Evolutionary conservation across 2,113 vertebrate species (phyloP), one percentile per base, ranked within the genome.

Genomic region (Orcinus orca): DNA sequence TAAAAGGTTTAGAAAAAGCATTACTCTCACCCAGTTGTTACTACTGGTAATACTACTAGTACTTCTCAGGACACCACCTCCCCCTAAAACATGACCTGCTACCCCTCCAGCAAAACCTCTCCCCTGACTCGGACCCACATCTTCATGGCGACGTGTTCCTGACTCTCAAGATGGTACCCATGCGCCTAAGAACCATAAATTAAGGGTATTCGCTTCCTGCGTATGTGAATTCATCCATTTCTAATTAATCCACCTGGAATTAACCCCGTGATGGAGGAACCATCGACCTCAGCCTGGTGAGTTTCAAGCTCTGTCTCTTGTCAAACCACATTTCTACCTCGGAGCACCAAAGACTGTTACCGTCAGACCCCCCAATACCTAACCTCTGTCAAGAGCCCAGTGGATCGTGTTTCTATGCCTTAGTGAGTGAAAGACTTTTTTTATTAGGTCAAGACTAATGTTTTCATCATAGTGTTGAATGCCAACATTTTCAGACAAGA

Each of bases 91-190:
- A 4, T 12, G 70, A 44, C 29, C 65, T 33, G 29, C 4, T 1
- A 3, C 1, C 5, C 41, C 36, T 20, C 25, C 3, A 44, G 44
- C 10, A 23, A 47, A 62, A 33, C 14, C 38, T 18, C 63, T 7
- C 13, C 13, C 38, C 31, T 8, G 53, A 23, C 44, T 25, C 21
- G 3, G 53, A 10, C 36, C n/a, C 36, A 6, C 25, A 3, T 15
- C 15, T 0, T 8, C 2, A 17, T 0, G 74, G 26, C 0, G 11
- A 73, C 14, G 5, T 0, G 1, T 0, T 58, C 82, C 6, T n/a
- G 36, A 44, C 36, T 21, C 29, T 65, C 81, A 18, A 15, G 55
- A 8, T 10, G 60, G n/a, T 4, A 3, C 38, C 26, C 7, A 0
- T 2, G 15, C 7, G 31, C 58, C 55, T 3, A 38, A 33, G 70